These are phyloP conservation scores for Strix uralensis DNA, from an alignment of 2,113 vertebrate genomes.

Conservation along the genomic window DNA sequence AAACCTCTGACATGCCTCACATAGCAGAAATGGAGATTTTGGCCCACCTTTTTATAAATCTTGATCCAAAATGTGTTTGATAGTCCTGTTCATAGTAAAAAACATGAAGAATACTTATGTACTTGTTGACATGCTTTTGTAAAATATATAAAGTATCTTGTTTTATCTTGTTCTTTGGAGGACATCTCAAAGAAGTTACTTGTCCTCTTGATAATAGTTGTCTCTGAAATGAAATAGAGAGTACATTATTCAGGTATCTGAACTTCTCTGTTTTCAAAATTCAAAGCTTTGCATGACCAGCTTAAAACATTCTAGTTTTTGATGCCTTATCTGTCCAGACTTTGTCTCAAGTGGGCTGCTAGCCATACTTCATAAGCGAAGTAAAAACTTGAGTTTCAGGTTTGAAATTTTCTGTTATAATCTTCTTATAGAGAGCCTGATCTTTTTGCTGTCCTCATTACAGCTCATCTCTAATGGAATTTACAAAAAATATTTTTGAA, in stretches of 20 bases:
- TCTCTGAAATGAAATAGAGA: not conserved
- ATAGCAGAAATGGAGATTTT: not conserved
- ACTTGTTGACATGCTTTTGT: not conserved
- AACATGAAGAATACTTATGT: not conserved
- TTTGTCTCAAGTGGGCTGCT: not conserved
- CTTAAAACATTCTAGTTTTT: not conserved
- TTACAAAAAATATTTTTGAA: conserved; percentile 15
- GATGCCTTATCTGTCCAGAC: conserved; percentile 8
- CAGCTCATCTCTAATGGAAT: conserved; percentile 37
- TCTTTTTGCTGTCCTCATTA: conserved; percentile 53
- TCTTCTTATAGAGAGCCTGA: conserved; percentile 50
- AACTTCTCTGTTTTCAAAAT: not conserved
- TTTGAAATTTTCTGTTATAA: conserved; percentile 29
- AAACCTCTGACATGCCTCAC: not conserved
- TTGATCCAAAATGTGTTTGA: not conserved
- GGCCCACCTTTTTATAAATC: not conserved
- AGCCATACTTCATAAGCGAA: not conserved
- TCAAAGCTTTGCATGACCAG: not conserved
- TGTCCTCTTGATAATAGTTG: not conserved
- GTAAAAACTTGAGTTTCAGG: not conserved
- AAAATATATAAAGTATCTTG: not conserved
- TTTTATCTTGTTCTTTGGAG: not conserved
- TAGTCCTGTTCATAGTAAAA: not conserved
- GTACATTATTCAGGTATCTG: not conserved
- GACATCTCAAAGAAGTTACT: not conserved